Percentiles rank a stretch among this genome's conserved stretches.
phyloP scores from a whole-genome alignment of 2,888 invertebrate species.

The Nysson spinosus region DNA sequence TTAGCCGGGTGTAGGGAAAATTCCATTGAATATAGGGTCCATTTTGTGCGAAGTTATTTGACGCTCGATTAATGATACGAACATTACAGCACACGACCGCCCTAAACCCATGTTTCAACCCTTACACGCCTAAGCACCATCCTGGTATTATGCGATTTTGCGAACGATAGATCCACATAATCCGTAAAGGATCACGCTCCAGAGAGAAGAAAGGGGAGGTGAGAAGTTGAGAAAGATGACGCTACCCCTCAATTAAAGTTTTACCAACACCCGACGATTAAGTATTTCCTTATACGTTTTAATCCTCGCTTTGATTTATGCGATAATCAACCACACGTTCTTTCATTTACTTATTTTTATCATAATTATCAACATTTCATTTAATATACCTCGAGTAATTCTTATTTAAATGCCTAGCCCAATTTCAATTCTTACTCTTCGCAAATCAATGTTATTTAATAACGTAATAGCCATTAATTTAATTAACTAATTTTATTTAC shows the following conservation, averaged over 20 bases:
- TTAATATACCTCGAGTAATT: too few species aligned
- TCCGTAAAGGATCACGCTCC: slow-evolving; percentile 51
- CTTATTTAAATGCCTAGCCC: too few species aligned
- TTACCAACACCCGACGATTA: too few species aligned
- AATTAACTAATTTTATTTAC: too few species aligned
- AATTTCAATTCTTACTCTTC: too few species aligned
- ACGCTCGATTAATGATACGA: slow-evolving; percentile 63
- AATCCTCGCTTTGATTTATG: too few species aligned
- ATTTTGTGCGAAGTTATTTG: slow-evolving; percentile 60
- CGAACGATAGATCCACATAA: slow-evolving; percentile 61
- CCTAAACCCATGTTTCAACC: slow-evolving; percentile 64
- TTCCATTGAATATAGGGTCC: slow-evolving; percentile 54
- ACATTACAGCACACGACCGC: slow-evolving; percentile 62
- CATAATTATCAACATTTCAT: too few species aligned
- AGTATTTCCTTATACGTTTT: too few species aligned
- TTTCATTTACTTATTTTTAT: too few species aligned
- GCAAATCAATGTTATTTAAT: too few species aligned
- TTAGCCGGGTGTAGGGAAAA: slow-evolving; percentile 49
- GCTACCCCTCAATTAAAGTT: slow-evolving; percentile 32
- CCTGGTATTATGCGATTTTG: slow-evolving; percentile 63
- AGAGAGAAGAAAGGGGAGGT: slow-evolving; percentile 41
- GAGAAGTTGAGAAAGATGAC: slow-evolving; percentile 47
- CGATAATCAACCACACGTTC: too few species aligned
- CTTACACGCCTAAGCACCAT: slow-evolving; percentile 61
- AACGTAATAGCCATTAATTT: too few species aligned